These are phyloP conservation scores for Moxostoma hubbsi DNA, from an alignment of 2,797 vertebrate genomes.

Conservation along the genomic window DNA sequence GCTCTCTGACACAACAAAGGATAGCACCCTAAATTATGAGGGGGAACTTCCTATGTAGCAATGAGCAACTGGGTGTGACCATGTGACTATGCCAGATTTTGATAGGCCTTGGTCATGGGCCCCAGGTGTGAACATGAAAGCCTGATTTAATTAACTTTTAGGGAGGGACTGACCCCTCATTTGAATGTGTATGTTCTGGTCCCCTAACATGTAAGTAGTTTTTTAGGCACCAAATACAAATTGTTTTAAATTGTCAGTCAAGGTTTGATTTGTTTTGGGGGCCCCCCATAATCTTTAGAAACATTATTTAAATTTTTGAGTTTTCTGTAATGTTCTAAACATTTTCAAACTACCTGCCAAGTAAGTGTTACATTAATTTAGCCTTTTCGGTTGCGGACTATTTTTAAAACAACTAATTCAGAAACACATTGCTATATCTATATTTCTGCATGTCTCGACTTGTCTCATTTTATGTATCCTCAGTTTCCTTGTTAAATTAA, in stretches of 20 bases:
- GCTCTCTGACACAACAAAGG: conserved; percentile 78
- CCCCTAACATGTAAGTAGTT: conserved; percentile 41
- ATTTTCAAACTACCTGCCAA: not conserved
- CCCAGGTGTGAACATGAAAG: conserved; percentile 77
- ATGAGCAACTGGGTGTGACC: conserved; percentile 76
- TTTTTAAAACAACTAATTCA: not conserved
- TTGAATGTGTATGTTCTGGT: conserved; percentile 70
- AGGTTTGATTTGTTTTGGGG: not conserved
- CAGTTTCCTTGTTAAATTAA: no score
- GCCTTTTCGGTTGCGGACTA: not conserved
- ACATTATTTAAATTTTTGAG: not conserved
- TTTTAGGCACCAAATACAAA: not conserved
- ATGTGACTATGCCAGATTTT: conserved; percentile 75
- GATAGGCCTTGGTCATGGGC: conserved; percentile 78
- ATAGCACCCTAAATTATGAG: conserved; percentile 46
- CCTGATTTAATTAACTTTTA: conserved; percentile 75
- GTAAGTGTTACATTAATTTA: not conserved
- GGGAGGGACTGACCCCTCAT: conserved; percentile 73
- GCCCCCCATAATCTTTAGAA: not conserved
- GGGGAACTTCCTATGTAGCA: conserved; percentile 51
- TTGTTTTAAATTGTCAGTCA: conserved; percentile 13
- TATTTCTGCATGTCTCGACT: no score
- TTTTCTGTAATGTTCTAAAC: not conserved
- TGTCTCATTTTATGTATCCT: no score
- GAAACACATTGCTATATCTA: no score